Evolutionary conservation across 2,888 invertebrate genomes (phyloP), one percentile per base, ranked within the genome.

Genomic region (Yponomeuta evonymella): DNA sequence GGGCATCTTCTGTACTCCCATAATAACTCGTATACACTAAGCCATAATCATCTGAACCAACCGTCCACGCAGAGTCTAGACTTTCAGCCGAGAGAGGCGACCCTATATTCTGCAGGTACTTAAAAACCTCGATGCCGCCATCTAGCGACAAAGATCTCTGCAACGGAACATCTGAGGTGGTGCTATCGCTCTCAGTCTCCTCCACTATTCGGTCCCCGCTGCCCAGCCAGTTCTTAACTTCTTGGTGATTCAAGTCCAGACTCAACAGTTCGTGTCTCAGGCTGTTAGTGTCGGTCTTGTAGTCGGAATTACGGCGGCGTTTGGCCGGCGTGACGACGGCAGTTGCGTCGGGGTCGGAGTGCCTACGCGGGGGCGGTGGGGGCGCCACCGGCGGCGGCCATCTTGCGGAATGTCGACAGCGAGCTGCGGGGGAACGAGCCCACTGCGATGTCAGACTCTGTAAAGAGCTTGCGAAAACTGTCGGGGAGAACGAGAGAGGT

Each of bases 381-480:
- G 86, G 86, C 73, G 78, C 81, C 81, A 83, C 83, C 79, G 83
- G 86, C 83, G 80, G 93, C 83, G 83, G 96, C 94, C 95, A 96
- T 95, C 93, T 96, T 96, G 81, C 95, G 85, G 83, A 96, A 93
- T 82, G 96, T 94, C 81, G 96, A 95, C 83, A 96, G 93, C 90
- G 96, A 95, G 89, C 96, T 95, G 81, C 96, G 94, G 83, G 96
- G 96, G 93, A 96, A 96, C 83, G 95, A 94, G 80, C 95, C 94
- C 85, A 95, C 94, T 89, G 94, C 86, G 90, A 94, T 93, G 88
- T 94, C 94, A 89, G 94, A 94, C 88, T 97, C 97, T 87, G 96
- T 96, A 94, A 97, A 97, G 88, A 97, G 94, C 93, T 97, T 96
- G 87, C 97, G 96, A 94, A 97, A 97, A 94, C 97, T 97, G 92